Conservation (phyloP, 2,797 vertebrate genomes). For the Lophura swinhoii region DNA sequence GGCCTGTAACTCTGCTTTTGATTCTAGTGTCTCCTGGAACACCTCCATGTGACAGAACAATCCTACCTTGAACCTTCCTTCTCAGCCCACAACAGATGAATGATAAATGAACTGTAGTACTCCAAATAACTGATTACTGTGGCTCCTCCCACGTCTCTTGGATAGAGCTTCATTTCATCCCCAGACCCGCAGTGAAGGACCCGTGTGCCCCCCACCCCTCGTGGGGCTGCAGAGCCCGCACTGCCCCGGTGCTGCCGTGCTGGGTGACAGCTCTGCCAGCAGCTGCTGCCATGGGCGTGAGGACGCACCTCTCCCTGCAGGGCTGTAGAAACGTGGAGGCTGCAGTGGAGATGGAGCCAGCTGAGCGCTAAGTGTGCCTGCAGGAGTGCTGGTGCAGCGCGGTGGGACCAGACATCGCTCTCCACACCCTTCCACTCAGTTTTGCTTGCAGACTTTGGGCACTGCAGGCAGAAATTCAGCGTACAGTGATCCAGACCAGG, state of each 20-base stretch:
- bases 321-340: not conserved
- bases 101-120: not conserved
- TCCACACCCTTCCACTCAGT: not conserved
- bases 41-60: not conserved
- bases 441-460: not conserved
- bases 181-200: not conserved
- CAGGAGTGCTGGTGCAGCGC: not conserved
- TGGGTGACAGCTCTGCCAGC: not conserved
- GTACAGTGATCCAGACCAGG: not conserved
- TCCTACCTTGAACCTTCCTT: not conserved
- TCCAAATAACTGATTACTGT: not conserved
- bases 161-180: not conserved
- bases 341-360: not conserved
- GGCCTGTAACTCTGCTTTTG: not conserved
- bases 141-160: too few relatives aligned
- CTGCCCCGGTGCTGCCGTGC: rapidly evolving
- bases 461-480: not conserved
- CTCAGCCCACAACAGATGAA: not conserved
- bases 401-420: not conserved
- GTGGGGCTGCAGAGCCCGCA: not conserved
- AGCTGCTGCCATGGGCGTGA: not conserved
- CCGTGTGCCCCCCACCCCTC: not conserved
- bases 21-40: not conserved
- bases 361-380: not conserved
- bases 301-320: not conserved